Evolutionary conservation across 2,797 vertebrate genomes (phyloP).

Genomic region (Gymnopithys bicolor): DNA sequence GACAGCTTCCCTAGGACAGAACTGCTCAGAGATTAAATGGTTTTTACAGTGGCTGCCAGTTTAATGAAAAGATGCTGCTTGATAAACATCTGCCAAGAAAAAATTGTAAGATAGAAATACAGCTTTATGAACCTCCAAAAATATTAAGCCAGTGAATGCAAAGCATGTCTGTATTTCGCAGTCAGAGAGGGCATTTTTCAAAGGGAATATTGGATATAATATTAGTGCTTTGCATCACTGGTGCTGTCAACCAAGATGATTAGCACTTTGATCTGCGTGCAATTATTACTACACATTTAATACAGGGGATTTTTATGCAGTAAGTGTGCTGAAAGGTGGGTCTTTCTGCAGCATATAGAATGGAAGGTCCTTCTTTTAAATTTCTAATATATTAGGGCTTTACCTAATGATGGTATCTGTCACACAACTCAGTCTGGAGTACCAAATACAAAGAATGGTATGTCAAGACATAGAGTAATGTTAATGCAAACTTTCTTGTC

Average conservation of each 20-base stretch:
- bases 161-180: neutral
- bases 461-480: neutral
- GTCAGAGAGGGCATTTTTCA: conserved; percentile 30
- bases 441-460: neutral
- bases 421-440: neutral
- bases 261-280: conserved; percentile 55
- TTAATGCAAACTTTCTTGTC: neutral
- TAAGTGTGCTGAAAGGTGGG: neutral
- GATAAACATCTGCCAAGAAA: conserved; percentile 7
- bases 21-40: neutral
- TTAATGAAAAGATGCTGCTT: conserved; percentile 17
- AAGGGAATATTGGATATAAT: conserved; percentile 12
- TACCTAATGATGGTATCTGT: neutral
- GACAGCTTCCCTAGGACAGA: neutral
- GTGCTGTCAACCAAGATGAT: conserved; percentile 47
- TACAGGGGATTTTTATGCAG: conserved; percentile 35
- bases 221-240: conserved; percentile 38
- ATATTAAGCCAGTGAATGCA: neutral
- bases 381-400: neutral
- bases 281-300: conserved; percentile 49
- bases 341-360: neutral
- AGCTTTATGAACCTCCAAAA: neutral
- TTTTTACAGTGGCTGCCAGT: neutral
- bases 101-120: neutral
- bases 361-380: neutral